These are phyloP conservation scores for Lochmaea crataegi DNA, from an alignment of 2,888 invertebrate genomes.

Conservation along the genomic window DNA sequence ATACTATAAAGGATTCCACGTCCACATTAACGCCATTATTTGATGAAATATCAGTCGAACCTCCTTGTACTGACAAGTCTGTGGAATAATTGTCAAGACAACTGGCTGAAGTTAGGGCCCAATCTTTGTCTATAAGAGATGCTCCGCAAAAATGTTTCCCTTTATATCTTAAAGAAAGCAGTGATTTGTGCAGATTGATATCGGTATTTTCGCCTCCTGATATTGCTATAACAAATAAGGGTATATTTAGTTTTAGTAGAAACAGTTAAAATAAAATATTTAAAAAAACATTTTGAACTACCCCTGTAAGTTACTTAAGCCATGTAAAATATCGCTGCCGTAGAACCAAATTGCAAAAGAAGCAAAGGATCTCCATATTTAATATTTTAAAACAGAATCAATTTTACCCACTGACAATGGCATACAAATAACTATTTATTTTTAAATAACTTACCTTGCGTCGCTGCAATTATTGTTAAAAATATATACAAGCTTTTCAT, in stretches of 20 bases:
- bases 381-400: neutral
- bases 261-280: neutral
- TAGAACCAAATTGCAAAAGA: neutral
- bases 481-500: neutral
- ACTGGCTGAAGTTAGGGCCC: conserved; percentile 28
- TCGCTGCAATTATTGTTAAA: neutral
- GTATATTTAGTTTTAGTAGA: neutral
- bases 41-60: neutral
- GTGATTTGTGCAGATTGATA: conserved; percentile 11
- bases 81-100: conserved; percentile 8
- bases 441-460: neutral
- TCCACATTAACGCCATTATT: neutral
- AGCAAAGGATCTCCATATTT: neutral
- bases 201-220: conserved; percentile 18
- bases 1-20: conserved; percentile 5
- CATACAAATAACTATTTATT: neutral
- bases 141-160: conserved; percentile 27
- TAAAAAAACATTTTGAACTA: no score
- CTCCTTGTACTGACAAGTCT: conserved; percentile 19
- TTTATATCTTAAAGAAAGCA: conserved; percentile 16
- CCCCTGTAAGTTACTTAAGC: no score
- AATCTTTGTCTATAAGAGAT: conserved; percentile 19
- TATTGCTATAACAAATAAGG: conserved; percentile 13
- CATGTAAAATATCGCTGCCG: no score
- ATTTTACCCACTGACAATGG: neutral